Evolutionary conservation across 1,140 invertebrate genomes (phyloP), one percentile per base, ranked within the genome.

Genomic region (Pogonus chalceus): DNA sequence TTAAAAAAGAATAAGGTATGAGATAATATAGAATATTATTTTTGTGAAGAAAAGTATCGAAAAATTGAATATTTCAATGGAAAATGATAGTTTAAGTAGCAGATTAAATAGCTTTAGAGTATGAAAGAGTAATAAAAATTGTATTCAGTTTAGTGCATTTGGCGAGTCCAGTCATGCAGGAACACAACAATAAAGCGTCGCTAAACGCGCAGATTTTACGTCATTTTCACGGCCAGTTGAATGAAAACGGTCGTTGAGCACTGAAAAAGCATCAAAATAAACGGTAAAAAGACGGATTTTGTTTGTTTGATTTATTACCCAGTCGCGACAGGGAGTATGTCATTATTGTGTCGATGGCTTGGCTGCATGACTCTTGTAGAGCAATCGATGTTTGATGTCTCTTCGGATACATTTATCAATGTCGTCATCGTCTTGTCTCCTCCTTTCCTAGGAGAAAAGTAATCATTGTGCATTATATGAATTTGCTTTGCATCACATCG

Each of bases 171-270:
- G n/a, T n/a, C n/a, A n/a, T n/a, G n/a, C n/a, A n/a, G n/a, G n/a
- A n/a, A n/a, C 37, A 43, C 37, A 43, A 43, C 14, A 31, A 31
- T 43, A 43, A 43, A 43, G 18, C 18, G 37, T 43, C 37, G 18
- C 37, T 43, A 43, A 43, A 43, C 37, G 9, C n/a, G 37, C 37
- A 43, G 37, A 43, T 43, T 43, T 43, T 43, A 43, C 37, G 37
- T 43, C 37, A 43, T 43, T 43, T 43, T 43, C 37, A 43, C 37
- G 37, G 37, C 37, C 9, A 43, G 9, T 43, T 43, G 37, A 43
- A 43, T 12, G 37, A 43, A 18, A 43, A 43, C 18, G 18, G 37
- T 18, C 37, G 37, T 43, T 43, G 9, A 12, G 37, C 3, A 16
- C 9, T 7, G 18, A 43, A 43, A 43, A 43, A 12, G n/a, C n/a